phyloP scores from a whole-genome alignment of 2,113 vertebrate genomes.

The Tupaia chinensis region DNA sequence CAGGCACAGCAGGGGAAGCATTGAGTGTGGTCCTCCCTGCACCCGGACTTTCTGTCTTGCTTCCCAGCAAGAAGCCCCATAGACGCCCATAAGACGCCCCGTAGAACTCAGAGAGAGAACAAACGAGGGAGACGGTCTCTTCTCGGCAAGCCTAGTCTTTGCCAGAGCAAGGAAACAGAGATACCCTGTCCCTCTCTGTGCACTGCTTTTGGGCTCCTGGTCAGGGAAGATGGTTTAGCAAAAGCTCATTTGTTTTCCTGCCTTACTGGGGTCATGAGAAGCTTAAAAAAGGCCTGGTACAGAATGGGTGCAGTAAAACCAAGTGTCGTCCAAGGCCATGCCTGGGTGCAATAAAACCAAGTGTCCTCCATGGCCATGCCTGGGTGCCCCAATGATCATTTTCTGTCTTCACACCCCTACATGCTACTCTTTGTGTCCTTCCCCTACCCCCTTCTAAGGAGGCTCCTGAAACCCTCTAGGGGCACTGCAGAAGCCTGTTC shows the following conservation, averaged over 20 bases:
- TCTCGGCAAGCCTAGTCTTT: background rate
- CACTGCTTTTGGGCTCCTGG: background rate
- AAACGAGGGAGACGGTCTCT: accelerated
- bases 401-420: background rate
- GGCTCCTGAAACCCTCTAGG: background rate
- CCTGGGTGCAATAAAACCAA: background rate
- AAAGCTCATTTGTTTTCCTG: slow-evolving; percentile 9
- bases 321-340: background rate
- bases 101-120: background rate
- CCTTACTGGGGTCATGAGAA: background rate
- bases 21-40: accelerated
- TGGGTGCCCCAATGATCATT: background rate
- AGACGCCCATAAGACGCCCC: too few species aligned
- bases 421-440: accelerated
- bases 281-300: background rate
- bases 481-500: background rate
- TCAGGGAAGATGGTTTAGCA: background rate
- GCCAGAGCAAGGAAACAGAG: background rate
- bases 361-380: background rate
- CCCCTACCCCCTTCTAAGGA: background rate
- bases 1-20: background rate
- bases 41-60: background rate
- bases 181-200: background rate
- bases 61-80: background rate
- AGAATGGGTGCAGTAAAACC: background rate